phyloP scores from a whole-genome alignment of 2,113 vertebrate genomes.

The Etheostoma spectabile region DNA sequence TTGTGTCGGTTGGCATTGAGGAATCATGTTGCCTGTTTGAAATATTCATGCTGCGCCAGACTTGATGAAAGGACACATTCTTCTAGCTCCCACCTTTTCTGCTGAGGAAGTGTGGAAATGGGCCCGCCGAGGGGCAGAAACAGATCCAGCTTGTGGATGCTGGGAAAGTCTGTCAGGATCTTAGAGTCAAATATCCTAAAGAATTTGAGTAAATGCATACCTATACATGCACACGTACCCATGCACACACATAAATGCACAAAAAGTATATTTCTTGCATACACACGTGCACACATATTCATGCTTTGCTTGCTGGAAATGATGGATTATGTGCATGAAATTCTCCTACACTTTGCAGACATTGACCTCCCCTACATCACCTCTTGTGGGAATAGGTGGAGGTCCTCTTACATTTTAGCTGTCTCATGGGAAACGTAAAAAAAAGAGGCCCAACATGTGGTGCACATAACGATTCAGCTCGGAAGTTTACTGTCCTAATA shows the following conservation, averaged over 20 bases:
- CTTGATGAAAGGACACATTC: conserved; percentile 74
- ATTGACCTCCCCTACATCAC: conserved; percentile 61
- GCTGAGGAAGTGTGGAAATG: conserved; percentile 63
- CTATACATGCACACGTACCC: conserved; percentile 29
- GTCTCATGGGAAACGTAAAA: conserved; percentile 64
- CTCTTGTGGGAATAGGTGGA: conserved; percentile 68
- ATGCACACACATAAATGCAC: background rate
- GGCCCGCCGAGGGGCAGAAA: conserved; percentile 62
- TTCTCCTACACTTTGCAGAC: conserved; percentile 60
- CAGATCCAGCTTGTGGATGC: conserved; percentile 54
- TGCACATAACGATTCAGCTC: conserved; percentile 49
- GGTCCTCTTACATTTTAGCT: conserved; percentile 72
- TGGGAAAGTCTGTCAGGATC: conserved; percentile 61
- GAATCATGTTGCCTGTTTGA: conserved; percentile 70
- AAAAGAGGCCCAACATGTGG: conserved; percentile 66
- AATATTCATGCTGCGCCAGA: conserved; percentile 65
- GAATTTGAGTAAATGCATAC: conserved; percentile 45
- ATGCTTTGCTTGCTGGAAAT: conserved; percentile 60
- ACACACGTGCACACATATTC: conserved; percentile 40
- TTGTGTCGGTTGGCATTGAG: conserved; percentile 64
- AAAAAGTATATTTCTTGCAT: background rate
- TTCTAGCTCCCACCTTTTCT: conserved; percentile 66
- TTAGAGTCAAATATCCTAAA: conserved; percentile 56
- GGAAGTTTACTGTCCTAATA: conserved; percentile 73
- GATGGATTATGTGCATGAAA: conserved; percentile 77